These are phyloP conservation scores for Incurvaria masculella DNA, from an alignment of 2,888 invertebrate species.

Conservation along the genomic window DNA sequence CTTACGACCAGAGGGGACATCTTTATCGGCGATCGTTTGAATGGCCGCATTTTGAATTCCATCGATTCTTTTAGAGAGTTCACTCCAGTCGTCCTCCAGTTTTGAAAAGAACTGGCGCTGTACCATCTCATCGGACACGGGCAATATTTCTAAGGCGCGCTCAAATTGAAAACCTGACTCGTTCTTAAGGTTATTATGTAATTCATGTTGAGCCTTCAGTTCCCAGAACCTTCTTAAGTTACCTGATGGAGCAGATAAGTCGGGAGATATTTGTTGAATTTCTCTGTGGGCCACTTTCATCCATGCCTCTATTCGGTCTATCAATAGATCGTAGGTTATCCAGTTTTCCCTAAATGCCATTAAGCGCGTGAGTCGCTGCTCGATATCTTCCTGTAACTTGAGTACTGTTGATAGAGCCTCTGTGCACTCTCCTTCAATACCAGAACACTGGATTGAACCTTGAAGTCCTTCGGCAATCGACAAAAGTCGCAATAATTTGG, in stretches of 20 bases:
- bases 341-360: conserved; percentile 76
- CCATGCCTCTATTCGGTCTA: conserved; percentile 74
- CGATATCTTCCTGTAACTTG: conserved; percentile 73
- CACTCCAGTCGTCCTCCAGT: conserved; percentile 73
- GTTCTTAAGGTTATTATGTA: conserved; percentile 72
- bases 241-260: conserved; percentile 61
- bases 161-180: conserved; percentile 73
- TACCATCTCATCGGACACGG: conserved; percentile 80
- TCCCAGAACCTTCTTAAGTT: conserved; percentile 87
- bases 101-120: conserved; percentile 77
- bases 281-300: conserved; percentile 71
- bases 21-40: conserved; percentile 68
- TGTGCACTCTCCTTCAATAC: conserved; percentile 70
- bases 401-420: conserved; percentile 69
- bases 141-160: conserved; percentile 72
- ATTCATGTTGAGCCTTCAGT: conserved; percentile 82
- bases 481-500: conserved; percentile 70
- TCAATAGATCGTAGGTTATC: conserved; percentile 69
- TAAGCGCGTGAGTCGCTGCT: conserved; percentile 66
- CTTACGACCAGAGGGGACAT: conserved; percentile 72
- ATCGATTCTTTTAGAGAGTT: conserved; percentile 61
- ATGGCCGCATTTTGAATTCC: conserved; percentile 66
- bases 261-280: conserved; percentile 62
- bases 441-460: conserved; percentile 70
- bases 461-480: conserved; percentile 71